Evolutionary conservation across 2,113 vertebrate genomes (phyloP).

Genomic region (Entelurus aequoreus): DNA sequence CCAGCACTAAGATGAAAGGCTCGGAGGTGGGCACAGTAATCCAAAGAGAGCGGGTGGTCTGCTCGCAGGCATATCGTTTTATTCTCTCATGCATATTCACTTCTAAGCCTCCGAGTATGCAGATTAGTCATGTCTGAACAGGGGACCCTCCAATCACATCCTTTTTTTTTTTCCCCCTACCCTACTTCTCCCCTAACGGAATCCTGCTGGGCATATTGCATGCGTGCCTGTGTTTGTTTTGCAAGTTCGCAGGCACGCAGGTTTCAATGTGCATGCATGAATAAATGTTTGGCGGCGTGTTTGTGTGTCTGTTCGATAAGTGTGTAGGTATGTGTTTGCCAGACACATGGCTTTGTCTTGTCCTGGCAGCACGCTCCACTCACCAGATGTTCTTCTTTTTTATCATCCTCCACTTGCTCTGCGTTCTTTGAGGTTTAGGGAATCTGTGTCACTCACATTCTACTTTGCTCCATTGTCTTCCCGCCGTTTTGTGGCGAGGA

Average conservation of each 20-base stretch:
- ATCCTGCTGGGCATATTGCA: constrained; percentile 48
- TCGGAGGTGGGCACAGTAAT: constrained; percentile 68
- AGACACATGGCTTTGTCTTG: constrained; percentile 75
- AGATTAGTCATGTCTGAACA: constrained; percentile 71
- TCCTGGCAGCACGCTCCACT: constrained; percentile 70
- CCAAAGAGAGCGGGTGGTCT: constrained; percentile 67
- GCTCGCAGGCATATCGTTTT: constrained; percentile 69
- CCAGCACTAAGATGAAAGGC: constrained; percentile 64
- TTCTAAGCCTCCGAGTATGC: constrained; percentile 67
- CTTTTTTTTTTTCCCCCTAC: constrained; percentile 33
- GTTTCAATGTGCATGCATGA: constrained; percentile 52
- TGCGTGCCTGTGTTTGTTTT: constrained; percentile 34
- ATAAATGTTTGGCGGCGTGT: constrained; percentile 33
- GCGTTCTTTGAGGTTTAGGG: constrained; percentile 65
- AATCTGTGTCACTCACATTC: constrained; percentile 57
- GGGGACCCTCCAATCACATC: constrained; percentile 61
- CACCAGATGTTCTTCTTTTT: constrained; percentile 77
- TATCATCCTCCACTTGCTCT: constrained; percentile 69
- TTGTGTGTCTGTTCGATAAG: constrained; percentile 5
- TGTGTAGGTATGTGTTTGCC: constrained; percentile 55
- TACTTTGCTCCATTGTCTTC: constrained; percentile 51
- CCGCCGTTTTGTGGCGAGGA: constrained; percentile 21
- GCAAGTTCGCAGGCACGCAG: constrained; percentile 53
- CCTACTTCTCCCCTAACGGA: constrained; percentile 25
- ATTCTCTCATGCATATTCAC: constrained; percentile 76